These are phyloP conservation scores for Drosophila seguyi DNA, from an alignment of 1,140 invertebrate genomes.

Conservation along the genomic window DNA sequence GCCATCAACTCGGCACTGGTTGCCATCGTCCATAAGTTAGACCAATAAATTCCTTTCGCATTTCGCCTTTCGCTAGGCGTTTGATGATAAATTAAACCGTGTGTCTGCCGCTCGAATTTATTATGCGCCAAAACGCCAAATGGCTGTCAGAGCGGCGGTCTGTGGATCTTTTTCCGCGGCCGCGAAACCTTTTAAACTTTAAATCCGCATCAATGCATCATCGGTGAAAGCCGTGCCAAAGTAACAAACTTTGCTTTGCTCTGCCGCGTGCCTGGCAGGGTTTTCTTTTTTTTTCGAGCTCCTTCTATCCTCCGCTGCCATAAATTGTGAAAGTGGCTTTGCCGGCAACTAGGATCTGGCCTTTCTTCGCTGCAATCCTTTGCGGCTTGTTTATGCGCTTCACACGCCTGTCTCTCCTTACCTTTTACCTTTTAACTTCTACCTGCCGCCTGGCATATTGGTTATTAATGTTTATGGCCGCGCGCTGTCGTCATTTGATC, in stretches of 20 bases:
- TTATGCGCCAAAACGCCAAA: slow-evolving; percentile 83
- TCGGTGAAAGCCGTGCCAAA: slow-evolving; percentile 71
- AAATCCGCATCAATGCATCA: slow-evolving; percentile 82
- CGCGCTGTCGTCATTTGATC: slow-evolving; percentile 60
- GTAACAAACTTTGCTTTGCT: slow-evolving; percentile 69
- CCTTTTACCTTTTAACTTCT: slow-evolving; percentile 5
- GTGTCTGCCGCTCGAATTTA: slow-evolving; percentile 80
- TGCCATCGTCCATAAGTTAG: slow-evolving; percentile 65
- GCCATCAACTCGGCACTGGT: slow-evolving; percentile 34
- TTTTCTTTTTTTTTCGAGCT: not conserved
- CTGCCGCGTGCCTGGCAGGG: slow-evolving; percentile 9
- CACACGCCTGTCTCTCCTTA: slow-evolving; percentile 75
- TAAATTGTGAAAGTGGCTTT: slow-evolving; percentile 78
- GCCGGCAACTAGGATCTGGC: slow-evolving; percentile 49
- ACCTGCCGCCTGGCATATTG: slow-evolving; percentile 58
- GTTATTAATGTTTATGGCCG: slow-evolving; percentile 78
- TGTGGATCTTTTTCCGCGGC: slow-evolving; percentile 38
- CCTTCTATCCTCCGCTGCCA: slow-evolving; percentile 46
- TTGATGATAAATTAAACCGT: slow-evolving; percentile 82
- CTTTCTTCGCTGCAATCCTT: slow-evolving; percentile 58
- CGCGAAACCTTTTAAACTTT: slow-evolving; percentile 82
- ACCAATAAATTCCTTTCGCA: slow-evolving; percentile 70
- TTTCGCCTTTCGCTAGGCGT: slow-evolving; percentile 60
- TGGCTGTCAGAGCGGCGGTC: slow-evolving; percentile 63
- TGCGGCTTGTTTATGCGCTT: slow-evolving; percentile 77